Conservation (phyloP, 92 coral and sea anemone genomes). For the Virgularia gustaviana region DNA sequence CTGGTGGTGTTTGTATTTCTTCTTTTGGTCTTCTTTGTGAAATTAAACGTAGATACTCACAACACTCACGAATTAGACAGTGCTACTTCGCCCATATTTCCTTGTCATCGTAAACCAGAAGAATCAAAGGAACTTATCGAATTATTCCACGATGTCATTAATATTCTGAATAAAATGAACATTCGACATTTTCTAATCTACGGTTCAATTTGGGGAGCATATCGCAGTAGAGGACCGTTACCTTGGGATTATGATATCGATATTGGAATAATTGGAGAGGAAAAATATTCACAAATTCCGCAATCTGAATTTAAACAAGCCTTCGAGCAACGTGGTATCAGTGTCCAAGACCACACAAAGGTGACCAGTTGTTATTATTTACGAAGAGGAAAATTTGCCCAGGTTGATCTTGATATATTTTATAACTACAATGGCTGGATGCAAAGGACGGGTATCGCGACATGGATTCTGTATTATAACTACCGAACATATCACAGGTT, state of each 20-base stretch:
- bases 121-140: slow-evolving; percentile 9
- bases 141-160: slow-evolving; percentile 16
- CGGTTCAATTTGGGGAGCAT: slow-evolving; percentile 37
- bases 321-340: slow-evolving; percentile 11
- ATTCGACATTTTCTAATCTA: slow-evolving; percentile 28
- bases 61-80: slow-evolving; percentile 28
- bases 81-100: slow-evolving; percentile 11
- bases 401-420: slow-evolving; percentile 28
- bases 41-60: slow-evolving; percentile 33
- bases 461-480: slow-evolving; percentile 24
- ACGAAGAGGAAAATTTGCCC: slow-evolving; percentile 24
- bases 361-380: slow-evolving; percentile 24
- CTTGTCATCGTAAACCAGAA: slow-evolving; percentile 9
- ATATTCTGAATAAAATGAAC: slow-evolving; percentile 17
- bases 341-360: background rate
- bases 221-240: slow-evolving; percentile 19
- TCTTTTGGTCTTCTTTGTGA: too few species aligned
- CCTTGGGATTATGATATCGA: slow-evolving; percentile 38
- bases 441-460: slow-evolving; percentile 11
- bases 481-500: slow-evolving; percentile 19
- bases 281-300: slow-evolving; percentile 9
- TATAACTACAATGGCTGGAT: slow-evolving; percentile 27
- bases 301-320: slow-evolving; percentile 25
- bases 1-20: too few species aligned
- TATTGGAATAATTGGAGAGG: slow-evolving; percentile 15